These are phyloP conservation scores for Decapterus maruadsi DNA, from an alignment of 2,797 vertebrate species.

Conservation along the genomic window DNA sequence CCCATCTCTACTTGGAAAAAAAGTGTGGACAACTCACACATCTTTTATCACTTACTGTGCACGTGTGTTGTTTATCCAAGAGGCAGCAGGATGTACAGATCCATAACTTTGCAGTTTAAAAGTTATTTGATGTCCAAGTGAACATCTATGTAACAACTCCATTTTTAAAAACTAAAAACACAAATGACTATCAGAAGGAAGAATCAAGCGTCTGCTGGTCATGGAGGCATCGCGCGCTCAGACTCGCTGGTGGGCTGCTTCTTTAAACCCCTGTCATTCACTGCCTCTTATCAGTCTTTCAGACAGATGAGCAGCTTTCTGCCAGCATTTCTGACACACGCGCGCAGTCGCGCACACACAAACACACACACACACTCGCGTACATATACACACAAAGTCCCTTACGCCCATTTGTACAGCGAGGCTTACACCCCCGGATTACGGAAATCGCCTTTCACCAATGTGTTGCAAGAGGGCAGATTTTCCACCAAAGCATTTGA, in stretches of 20 bases:
- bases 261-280: slow-evolving; percentile 48
- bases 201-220: slow-evolving; percentile 34
- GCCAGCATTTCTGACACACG: slow-evolving; percentile 54
- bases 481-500: slow-evolving; percentile 69
- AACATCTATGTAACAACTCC: slow-evolving; percentile 1
- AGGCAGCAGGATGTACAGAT: neutral
- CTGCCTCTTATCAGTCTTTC: slow-evolving; percentile 76
- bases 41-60: slow-evolving; percentile 3
- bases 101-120: neutral
- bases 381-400: slow-evolving; percentile 63
- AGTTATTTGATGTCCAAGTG: neutral
- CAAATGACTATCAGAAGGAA: slow-evolving; percentile 1
- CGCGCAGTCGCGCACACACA: slow-evolving; percentile 23
- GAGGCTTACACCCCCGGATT: slow-evolving; percentile 85
- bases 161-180: neutral
- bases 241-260: slow-evolving; percentile 32
- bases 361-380: slow-evolving; percentile 34
- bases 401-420: slow-evolving; percentile 83
- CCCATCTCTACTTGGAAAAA: slow-evolving; percentile 9
- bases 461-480: slow-evolving; percentile 72
- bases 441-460: slow-evolving; percentile 85
- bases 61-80: neutral
- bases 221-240: slow-evolving; percentile 10
- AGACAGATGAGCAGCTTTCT: slow-evolving; percentile 71
- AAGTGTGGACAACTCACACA: neutral